Evolutionary conservation across 1,140 invertebrate genomes (phyloP).

Genomic region (Cydia splendana): DNA sequence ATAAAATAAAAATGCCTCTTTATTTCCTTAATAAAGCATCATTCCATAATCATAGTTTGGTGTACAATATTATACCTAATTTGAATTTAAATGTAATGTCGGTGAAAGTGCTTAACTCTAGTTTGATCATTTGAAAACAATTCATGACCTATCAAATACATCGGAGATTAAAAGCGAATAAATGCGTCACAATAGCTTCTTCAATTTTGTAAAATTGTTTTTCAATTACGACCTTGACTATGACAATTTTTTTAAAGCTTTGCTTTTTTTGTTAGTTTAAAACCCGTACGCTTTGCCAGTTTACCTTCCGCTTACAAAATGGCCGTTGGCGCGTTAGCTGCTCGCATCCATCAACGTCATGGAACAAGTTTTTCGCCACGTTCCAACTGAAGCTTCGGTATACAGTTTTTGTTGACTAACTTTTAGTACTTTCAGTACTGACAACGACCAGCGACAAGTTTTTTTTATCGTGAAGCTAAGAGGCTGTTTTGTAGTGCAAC

Average conservation of each 20-base stretch:
- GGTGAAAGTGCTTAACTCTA: too few species aligned
- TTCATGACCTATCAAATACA: too few species aligned
- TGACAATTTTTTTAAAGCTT: background rate
- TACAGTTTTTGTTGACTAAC: constrained; percentile 68
- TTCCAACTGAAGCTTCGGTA: constrained; percentile 56
- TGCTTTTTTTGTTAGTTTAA: constrained; percentile 1
- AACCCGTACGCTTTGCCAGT: constrained; percentile 25
- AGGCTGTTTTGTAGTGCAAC: constrained; percentile 12
- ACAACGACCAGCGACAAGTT: constrained; percentile 18
- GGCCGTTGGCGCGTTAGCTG: constrained; percentile 38
- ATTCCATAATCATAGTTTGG: too few species aligned
- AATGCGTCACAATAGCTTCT: too few species aligned
- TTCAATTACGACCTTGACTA: too few species aligned
- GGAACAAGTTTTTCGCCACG: constrained; percentile 68
- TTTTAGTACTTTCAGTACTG: constrained; percentile 53
- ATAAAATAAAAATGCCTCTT: too few species aligned
- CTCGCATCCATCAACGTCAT: constrained; percentile 69
- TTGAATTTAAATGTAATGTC: too few species aligned
- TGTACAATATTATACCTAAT: too few species aligned
- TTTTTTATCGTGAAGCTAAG: constrained; percentile 22
- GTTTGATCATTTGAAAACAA: too few species aligned
- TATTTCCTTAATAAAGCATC: too few species aligned
- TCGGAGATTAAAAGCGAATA: too few species aligned
- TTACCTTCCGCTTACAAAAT: constrained; percentile 37
- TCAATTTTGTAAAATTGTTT: too few species aligned